Base-by-base conservation (phyloP, 1,140 invertebrate genomes). In the Coptotermes formosanus region DNA sequence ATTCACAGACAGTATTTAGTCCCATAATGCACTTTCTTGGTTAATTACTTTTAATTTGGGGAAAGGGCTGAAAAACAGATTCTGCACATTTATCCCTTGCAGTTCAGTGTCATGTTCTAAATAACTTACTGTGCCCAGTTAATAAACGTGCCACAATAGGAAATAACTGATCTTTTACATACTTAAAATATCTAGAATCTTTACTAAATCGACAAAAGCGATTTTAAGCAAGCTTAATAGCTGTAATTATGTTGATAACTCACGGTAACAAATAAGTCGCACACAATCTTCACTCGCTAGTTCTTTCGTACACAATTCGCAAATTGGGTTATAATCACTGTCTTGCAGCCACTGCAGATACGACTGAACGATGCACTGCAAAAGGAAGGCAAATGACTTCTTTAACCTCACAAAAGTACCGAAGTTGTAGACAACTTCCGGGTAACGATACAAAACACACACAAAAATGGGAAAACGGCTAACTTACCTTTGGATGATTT, bases 291-390 rank as follows among this genome's bases (percentile, higher is more conserved):
- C 95, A 88, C 95, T 93, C 87, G 93, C 94, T 85, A 99, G 92
- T 87, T 94, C 94, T 89, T 95, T 94, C 45, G 94, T 94, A 90
- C 98, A 99, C 23, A 99, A 91, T 89, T 94, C 94, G 92, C 98
- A 99, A 87, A 95, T 94, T 43, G 97, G 95, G 91, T 97, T 96
- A 91, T 98, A 99, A 90, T 98, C 98, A 91, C 97, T 98, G 90
- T 99, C 98, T 92, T 99, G 96, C 82, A 99, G 93, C 99, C 98
- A 99, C 90, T 98, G 95, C 83, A 99, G 91, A 92, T 99, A 99
- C 4, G 98, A 99, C 91, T 99, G 97, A 64, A 99, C 97, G 87
- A 99, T 96, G 91, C 99, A 99, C 98, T 99, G 91, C 87, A 93
- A 93, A 89, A 90, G 87, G 87, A 88, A 89, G 88, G n/a, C 14